phyloP scores from a whole-genome alignment of 2,888 invertebrate genomes.

The Zygogramma bicolorata region DNA sequence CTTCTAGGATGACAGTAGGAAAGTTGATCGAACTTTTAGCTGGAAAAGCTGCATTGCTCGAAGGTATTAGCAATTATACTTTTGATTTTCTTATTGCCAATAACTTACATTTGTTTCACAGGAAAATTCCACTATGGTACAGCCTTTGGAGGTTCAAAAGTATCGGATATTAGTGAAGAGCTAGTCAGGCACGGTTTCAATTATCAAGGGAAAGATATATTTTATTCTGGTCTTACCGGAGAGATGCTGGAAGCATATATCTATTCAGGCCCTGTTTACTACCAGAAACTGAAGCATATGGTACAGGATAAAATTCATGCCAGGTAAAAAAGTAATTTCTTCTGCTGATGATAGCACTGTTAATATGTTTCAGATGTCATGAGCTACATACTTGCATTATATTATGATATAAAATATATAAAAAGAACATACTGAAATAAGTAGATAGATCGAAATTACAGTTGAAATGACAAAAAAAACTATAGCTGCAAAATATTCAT shows the following conservation, averaged over 20 bases:
- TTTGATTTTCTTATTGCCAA: too few relatives aligned
- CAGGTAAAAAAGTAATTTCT: too few relatives aligned
- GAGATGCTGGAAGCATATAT: conserved; percentile 97
- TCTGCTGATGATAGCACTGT: too few relatives aligned
- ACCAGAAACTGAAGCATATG: conserved; percentile 99
- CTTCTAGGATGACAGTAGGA: conserved; percentile 98
- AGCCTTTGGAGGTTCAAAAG: conserved; percentile 96
- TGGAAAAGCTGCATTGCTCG: conserved; percentile 94
- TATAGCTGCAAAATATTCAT: too few relatives aligned
- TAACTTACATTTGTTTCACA: too few relatives aligned
- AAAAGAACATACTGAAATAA: too few relatives aligned
- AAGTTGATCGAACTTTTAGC: conserved; percentile 96
- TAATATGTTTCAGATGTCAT: too few relatives aligned
- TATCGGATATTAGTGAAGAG: conserved; percentile 89
- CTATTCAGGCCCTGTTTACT: conserved; percentile 97
- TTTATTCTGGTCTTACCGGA: conserved; percentile 97
- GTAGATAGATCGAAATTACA: too few relatives aligned
- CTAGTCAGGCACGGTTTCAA: conserved; percentile 91
- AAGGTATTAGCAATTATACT: conserved; percentile 70
- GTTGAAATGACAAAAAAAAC: too few relatives aligned
- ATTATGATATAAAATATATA: too few relatives aligned
- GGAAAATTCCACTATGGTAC: conserved; percentile 92
- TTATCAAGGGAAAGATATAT: conserved; percentile 96
- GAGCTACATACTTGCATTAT: too few relatives aligned
- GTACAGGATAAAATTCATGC: conserved; percentile 99